These are phyloP conservation scores for Raja brachyura DNA, from an alignment of 2,113 vertebrate species.

Conservation along the genomic window DNA sequence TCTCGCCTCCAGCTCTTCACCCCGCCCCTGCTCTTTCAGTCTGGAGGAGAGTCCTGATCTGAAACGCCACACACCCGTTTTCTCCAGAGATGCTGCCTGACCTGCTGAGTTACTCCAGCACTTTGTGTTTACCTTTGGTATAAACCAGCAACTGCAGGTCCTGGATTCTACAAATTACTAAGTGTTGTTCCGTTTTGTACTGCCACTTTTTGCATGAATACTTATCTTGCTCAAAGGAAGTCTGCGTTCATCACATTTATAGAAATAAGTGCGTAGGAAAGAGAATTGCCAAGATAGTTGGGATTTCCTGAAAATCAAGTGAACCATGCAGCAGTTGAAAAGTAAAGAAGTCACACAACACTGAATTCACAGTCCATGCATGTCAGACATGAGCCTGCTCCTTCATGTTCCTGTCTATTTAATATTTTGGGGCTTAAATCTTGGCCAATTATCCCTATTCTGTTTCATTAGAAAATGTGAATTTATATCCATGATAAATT, in stretches of 20 bases:
- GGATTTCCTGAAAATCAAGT: neutral
- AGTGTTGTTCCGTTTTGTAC: too few relatives aligned
- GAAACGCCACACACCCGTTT: too few relatives aligned
- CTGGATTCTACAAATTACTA: too few relatives aligned
- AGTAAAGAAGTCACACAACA: neutral
- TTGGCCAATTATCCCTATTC: neutral
- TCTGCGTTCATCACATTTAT: neutral
- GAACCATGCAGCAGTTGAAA: neutral
- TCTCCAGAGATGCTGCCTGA: too few relatives aligned
- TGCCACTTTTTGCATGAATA: neutral
- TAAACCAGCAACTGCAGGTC: too few relatives aligned
- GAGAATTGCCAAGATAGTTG: neutral
- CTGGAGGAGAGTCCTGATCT: too few relatives aligned
- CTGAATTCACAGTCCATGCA: neutral
- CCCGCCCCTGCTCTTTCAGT: too few relatives aligned
- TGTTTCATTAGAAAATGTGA: neutral
- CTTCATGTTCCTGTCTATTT: neutral
- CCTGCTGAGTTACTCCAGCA: too few relatives aligned
- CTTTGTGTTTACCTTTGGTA: too few relatives aligned
- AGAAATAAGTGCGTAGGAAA: neutral
- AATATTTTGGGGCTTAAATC: neutral
- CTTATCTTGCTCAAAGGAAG: neutral
- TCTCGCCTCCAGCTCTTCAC: too few relatives aligned
- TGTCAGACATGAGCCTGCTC: neutral
- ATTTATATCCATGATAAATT: neutral